A percentile compares a stretch with the other conserved stretches of the same genome.
Conservation (phyloP, 1,140 invertebrate species). For the Trichomalopsis sarcophagae region DNA sequence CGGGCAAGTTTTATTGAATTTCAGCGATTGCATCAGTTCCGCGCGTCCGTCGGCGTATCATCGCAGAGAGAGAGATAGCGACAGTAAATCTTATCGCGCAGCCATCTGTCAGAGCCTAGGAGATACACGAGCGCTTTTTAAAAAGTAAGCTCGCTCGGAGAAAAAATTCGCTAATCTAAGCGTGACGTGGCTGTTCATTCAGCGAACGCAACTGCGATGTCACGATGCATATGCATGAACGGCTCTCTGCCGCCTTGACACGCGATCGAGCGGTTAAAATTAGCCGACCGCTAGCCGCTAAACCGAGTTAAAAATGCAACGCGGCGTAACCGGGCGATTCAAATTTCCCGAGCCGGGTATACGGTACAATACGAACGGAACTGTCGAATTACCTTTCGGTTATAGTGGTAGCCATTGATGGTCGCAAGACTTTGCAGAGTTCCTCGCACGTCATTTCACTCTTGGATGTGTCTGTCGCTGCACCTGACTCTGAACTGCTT, state of each 20-base stretch:
- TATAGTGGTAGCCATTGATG: background rate
- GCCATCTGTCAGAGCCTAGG: too few relatives aligned
- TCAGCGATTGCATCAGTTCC: background rate
- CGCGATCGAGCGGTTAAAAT: too few relatives aligned
- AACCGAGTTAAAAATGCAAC: too few relatives aligned
- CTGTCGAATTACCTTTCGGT: too few relatives aligned
- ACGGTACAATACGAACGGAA: too few relatives aligned
- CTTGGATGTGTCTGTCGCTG: background rate
- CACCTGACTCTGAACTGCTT: background rate
- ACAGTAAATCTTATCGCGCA: background rate
- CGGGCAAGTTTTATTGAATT: background rate
- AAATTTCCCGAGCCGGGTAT: too few relatives aligned
- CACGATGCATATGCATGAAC: too few relatives aligned
- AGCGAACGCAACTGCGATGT: background rate
- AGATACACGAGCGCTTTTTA: background rate
- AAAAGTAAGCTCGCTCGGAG: background rate
- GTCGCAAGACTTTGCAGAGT: background rate
- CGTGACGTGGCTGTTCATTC: background rate
- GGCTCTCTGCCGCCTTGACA: too few relatives aligned
- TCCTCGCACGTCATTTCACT: slow-evolving; percentile 18
- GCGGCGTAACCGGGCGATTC: too few relatives aligned
- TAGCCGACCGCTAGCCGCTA: too few relatives aligned
- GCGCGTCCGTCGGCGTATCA: background rate
- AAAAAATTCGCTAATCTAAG: background rate
- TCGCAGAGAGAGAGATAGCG: background rate